A percentile compares a stretch with the other conserved stretches of the same genome.
These are phyloP conservation scores for Pterocles gutturalis DNA, from an alignment of 2,113 vertebrate genomes.

Conservation along the genomic window DNA sequence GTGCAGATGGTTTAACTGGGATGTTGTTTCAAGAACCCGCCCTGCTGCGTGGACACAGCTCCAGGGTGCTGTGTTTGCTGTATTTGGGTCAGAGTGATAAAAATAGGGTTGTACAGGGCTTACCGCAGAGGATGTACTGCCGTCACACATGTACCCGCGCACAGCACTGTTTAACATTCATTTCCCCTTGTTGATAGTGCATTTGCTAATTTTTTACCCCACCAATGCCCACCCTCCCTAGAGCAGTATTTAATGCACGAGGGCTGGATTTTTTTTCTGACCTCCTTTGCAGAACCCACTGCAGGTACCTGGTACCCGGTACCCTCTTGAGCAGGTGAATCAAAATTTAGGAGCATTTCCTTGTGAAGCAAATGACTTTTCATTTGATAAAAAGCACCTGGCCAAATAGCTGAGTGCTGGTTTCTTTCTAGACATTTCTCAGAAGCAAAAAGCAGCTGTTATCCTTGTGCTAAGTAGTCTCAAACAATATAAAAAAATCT, in stretches of 20 bases:
- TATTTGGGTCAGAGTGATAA: conserved; percentile 32
- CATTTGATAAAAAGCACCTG: neutral
- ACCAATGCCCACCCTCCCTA: neutral
- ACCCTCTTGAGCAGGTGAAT: neutral
- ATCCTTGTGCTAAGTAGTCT: neutral
- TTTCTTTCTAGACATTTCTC: neutral
- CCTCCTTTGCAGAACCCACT: neutral
- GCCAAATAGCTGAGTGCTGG: neutral
- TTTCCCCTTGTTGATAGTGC: neutral
- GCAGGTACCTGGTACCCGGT: neutral
- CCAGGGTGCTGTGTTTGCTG: neutral
- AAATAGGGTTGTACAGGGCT: neutral
- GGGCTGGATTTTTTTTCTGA: neutral
- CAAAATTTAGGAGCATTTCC: neutral
- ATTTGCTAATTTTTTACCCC: neutral
- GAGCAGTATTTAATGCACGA: neutral
- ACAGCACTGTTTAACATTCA: neutral
- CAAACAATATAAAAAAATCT: neutral
- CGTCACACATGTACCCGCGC: neutral
- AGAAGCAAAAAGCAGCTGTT: neutral
- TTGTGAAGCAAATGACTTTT: neutral
- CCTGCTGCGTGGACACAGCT: neutral
- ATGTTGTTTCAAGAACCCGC: neutral
- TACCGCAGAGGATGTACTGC: neutral
- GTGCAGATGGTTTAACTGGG: neutral